Evolutionary conservation across 2,113 vertebrate genomes (phyloP), one percentile per base, ranked within the genome.

Genomic region (Corythoichthys haematopterus): DNA sequence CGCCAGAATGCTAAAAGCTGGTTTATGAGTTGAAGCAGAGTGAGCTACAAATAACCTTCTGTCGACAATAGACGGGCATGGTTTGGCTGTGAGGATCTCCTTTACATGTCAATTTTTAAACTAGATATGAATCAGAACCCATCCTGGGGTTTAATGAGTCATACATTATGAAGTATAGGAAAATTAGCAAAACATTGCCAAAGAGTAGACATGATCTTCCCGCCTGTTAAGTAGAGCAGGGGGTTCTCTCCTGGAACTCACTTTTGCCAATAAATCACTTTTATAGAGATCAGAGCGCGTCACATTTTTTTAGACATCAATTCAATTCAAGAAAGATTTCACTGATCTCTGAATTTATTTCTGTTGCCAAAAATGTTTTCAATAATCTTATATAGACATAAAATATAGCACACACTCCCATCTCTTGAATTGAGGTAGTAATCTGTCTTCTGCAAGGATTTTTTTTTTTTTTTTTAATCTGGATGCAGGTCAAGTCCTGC

Each of bases 21-120:
- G 51, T 55, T 70, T 72, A 80, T 55, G 68, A 72, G 45, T 68
- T 80, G 72, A 81, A 84, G 77, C 73, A 82, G 82, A 78, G 76
- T 46, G 72, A 66, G 62, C 82, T 89, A 88, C 87, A 83, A 91
- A 91, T 91, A 90, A 79, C 79, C 57, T 37, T 16, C 14, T 80
- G 76, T 72, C 83, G 85, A 89, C 86, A 88, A 79, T 80, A 80
- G 77, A 80, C 77, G 84, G 78, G 83, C 73, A 71, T 77, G 70
- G 75, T 70, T 77, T 83, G 84, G 84, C 68, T 65, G 80, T 45
- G 67, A 74, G 80, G 65, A 65, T 86, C 80, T 84, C 76, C 71
- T 71, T 79, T 69, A 81, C 68, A 70, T 69, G 68, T 59, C 77
- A 56, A 6, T 2, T 61, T 61, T 61, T 14, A n/a, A 45, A 76